Conservation (phyloP, 1,140 invertebrate species). For the Sesamia nonagrioides region DNA sequence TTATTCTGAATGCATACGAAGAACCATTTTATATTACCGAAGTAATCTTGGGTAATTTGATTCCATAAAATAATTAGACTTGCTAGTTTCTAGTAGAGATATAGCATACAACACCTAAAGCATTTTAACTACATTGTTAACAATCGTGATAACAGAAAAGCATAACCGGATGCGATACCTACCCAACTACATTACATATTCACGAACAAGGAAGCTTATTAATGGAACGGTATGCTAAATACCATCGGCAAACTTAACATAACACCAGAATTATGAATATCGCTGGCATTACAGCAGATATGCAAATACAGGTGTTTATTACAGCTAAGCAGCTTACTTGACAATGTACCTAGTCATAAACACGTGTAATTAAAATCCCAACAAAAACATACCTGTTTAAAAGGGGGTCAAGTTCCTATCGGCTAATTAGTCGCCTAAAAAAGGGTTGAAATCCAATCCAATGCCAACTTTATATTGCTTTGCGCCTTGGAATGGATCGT, state of each 20-base stretch:
- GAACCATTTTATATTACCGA: too few relatives aligned
- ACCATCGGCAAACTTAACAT: neutral
- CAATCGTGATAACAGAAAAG: neutral
- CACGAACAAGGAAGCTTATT: constrained; percentile 13
- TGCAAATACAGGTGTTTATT: constrained; percentile 13
- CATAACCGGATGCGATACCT: neutral
- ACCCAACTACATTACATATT: neutral
- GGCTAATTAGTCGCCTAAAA: too few relatives aligned
- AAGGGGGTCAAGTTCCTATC: too few relatives aligned
- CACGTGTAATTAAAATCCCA: too few relatives aligned
- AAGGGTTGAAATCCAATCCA: too few relatives aligned
- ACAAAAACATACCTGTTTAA: too few relatives aligned
- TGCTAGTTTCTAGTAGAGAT: too few relatives aligned
- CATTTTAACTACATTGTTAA: neutral
- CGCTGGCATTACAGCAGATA: constrained; percentile 23
- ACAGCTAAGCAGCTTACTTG: neutral
- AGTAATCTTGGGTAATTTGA: too few relatives aligned
- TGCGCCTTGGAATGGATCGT: too few relatives aligned
- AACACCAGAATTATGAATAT: constrained; percentile 8
- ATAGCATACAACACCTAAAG: too few relatives aligned
- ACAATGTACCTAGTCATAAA: neutral
- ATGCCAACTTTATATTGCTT: too few relatives aligned
- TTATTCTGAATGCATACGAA: neutral
- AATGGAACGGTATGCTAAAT: constrained; percentile 8
- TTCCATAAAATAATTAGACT: too few relatives aligned